These are phyloP conservation scores for Bibio marci DNA, from an alignment of 2,888 invertebrate genomes.

Conservation along the genomic window DNA sequence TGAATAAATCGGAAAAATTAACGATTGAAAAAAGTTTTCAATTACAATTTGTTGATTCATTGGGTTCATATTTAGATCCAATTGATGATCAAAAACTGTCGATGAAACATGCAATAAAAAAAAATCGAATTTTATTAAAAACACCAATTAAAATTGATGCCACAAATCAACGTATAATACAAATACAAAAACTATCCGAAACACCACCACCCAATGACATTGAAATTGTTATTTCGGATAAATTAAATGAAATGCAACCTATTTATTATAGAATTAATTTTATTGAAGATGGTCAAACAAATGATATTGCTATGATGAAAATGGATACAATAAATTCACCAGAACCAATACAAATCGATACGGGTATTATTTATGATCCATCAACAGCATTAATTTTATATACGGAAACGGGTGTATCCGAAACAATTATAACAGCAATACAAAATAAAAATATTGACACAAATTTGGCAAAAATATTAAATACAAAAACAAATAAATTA, in stretches of 20 bases:
- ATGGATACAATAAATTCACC: slow-evolving; percentile 17
- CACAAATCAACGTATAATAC: slow-evolving; percentile 42
- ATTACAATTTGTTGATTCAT: slow-evolving; percentile 57
- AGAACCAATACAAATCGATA: slow-evolving; percentile 54
- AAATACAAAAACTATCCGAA: slow-evolving; percentile 54
- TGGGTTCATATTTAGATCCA: slow-evolving; percentile 45
- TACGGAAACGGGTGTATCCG: slow-evolving; percentile 49
- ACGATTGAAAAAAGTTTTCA: slow-evolving; percentile 56
- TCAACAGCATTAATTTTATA: slow-evolving; percentile 56
- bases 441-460: slow-evolving; percentile 54
- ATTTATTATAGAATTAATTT: slow-evolving; percentile 29
- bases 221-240: slow-evolving; percentile 48
- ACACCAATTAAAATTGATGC: slow-evolving; percentile 30
- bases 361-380: slow-evolving; percentile 63
- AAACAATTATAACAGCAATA: slow-evolving; percentile 58
- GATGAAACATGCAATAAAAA: slow-evolving; percentile 57
- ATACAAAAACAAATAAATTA: slow-evolving; percentile 48
- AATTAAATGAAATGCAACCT: slow-evolving; percentile 30
- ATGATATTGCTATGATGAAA: slow-evolving; percentile 9
- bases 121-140: slow-evolving; percentile 44
- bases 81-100: too few relatives aligned
- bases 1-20: slow-evolving; percentile 43
- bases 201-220: slow-evolving; percentile 35
- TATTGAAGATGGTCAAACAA: slow-evolving; percentile 12
- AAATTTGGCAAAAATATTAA: slow-evolving; percentile 47